Evolutionary conservation across 1,140 invertebrate species (phyloP), one percentile per base, ranked within the genome.

Genomic region (Ditylenchus dipsaci): DNA sequence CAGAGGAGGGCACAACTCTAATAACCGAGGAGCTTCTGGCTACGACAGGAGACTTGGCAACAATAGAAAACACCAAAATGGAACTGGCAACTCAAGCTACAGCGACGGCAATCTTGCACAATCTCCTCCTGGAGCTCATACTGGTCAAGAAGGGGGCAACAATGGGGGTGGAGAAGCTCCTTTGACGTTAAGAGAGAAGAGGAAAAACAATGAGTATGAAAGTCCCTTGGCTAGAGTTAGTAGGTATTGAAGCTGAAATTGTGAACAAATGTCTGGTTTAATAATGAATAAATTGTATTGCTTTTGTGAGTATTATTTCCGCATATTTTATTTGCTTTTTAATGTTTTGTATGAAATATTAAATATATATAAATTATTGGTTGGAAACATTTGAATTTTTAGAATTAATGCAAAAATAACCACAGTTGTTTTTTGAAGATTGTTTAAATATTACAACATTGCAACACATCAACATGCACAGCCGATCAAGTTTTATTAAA

Each of bases 201-300:
- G 75, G 27, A 75, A 75, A 65, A 63, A 75, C 53, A 76, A 76
- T 49, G 75, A 77, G 45, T 75, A 74, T 56, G 74, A 75, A 49
- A 72, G 67, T 11, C 73, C 75, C 11, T 30, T 77, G 38, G 58
- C 72, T 15, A 56, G 65, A 60, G 57, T 71, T n/a, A 53, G 49
- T 53, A 53, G 49, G 23, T 53, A 53, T 26, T 53, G 23, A 53
- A 19, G 15, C 33, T 5, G 11, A 38, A 38, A 38, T 38, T 38
- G 33, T 38, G 33, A 38, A 38, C 33, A 38, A 5, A 11, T 3
- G 11, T 38, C 11, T 38, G 33, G 11, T 38, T 38, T 38, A 11
- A 38, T 38, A 38, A 38, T 38, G 11, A 38, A 38, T 38, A 38
- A 38, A 38, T 38, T 38, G 11, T 38, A 38, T 38, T 38, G 3